phyloP scores from a whole-genome alignment of 2,888 invertebrate genomes.

The Acrobasis repandana region DNA sequence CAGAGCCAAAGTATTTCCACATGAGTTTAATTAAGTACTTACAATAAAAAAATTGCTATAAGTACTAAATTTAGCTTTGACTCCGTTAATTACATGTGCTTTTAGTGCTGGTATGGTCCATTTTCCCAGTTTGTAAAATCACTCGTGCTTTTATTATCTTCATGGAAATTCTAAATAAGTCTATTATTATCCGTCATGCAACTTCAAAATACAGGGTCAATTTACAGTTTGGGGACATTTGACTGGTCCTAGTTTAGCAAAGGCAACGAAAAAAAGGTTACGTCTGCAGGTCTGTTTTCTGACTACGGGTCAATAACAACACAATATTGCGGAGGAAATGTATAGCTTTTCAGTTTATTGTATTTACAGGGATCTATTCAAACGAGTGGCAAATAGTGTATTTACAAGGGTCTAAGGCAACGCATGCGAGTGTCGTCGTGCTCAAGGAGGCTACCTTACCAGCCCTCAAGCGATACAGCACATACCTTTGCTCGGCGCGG shows the following conservation, averaged over 20 bases:
- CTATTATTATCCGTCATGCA: slow-evolving; percentile 5
- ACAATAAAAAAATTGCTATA: too few relatives aligned
- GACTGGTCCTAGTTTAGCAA: neutral
- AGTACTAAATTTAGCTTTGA: neutral
- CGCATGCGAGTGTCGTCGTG: slow-evolving; percentile 24
- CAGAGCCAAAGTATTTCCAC: neutral
- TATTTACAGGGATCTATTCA: neutral
- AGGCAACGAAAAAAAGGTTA: neutral
- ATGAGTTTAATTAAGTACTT: too few relatives aligned
- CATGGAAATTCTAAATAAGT: neutral
- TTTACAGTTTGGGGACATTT: neutral
- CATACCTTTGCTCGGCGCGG: slow-evolving; percentile 12
- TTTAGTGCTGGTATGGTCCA: slow-evolving; percentile 22
- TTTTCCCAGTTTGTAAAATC: slow-evolving; percentile 6
- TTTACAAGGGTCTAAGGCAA: slow-evolving; percentile 5
- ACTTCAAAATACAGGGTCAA: neutral
- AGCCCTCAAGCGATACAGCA: slow-evolving; percentile 19
- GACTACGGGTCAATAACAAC: neutral
- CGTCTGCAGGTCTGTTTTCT: neutral
- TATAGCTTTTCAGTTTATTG: neutral
- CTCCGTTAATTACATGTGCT: slow-evolving; percentile 5
- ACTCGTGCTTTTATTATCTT: neutral
- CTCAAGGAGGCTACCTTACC: slow-evolving; percentile 22
- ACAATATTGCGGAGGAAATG: neutral
- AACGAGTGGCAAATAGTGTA: neutral